Percentiles rank a stretch among this genome's conserved stretches.
Evolutionary conservation across 2,888 invertebrate genomes (phyloP).

Genomic region (Microchrysa polita): DNA sequence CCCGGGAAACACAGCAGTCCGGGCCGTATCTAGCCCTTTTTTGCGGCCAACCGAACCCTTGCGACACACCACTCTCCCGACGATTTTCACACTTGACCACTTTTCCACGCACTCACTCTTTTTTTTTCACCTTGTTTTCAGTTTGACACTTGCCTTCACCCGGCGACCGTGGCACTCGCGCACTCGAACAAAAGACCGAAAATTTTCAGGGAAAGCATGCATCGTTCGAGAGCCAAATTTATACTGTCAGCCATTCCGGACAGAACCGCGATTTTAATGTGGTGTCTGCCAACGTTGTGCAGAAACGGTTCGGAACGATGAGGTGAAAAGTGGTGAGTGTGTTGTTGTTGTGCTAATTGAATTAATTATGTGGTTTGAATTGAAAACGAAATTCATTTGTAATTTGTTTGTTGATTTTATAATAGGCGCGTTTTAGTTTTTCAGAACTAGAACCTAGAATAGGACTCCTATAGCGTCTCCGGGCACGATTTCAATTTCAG

Average conservation of each 20-base stretch:
- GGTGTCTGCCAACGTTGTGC: slow-evolving; percentile 51
- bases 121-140: slow-evolving; percentile 53
- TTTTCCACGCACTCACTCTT: slow-evolving; percentile 34
- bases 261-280: slow-evolving; percentile 83
- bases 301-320: slow-evolving; percentile 4
- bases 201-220: slow-evolving; percentile 81
- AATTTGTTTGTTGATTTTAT: too few relatives aligned
- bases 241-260: slow-evolving; percentile 97
- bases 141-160: slow-evolving; percentile 60
- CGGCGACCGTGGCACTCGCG: slow-evolving; percentile 50
- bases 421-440: too few relatives aligned
- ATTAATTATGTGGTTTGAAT: too few relatives aligned
- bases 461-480: too few relatives aligned
- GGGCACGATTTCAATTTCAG: too few relatives aligned
- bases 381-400: too few relatives aligned
- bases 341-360: too few relatives aligned
- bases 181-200: slow-evolving; percentile 58
- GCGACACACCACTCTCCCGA: background rate
- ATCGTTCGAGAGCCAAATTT: slow-evolving; percentile 89
- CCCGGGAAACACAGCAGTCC: background rate
- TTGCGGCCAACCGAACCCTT: background rate
- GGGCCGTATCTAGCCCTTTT: too few relatives aligned
- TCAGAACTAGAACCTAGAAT: too few relatives aligned
- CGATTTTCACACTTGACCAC: slow-evolving; percentile 2
- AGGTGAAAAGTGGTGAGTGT: slow-evolving; percentile 32